These are phyloP conservation scores for Hydriomena furcata DNA, from an alignment of 2,888 invertebrate genomes.

Conservation along the genomic window DNA sequence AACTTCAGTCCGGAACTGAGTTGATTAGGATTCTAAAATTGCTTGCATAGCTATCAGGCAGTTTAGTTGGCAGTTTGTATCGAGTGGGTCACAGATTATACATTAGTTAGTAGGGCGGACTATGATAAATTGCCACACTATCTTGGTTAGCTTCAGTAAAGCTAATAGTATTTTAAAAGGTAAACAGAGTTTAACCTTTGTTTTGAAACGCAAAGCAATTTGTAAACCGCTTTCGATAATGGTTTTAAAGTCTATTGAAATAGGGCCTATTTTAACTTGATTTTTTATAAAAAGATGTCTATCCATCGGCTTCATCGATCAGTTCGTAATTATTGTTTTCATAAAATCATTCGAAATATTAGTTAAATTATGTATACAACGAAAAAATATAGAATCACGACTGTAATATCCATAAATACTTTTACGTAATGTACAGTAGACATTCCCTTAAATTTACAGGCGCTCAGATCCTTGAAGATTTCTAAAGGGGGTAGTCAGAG, in stretches of 20 bases:
- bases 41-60: conserved; percentile 36
- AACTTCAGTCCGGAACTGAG: conserved; percentile 30
- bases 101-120: conserved; percentile 5
- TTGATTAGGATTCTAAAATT: conserved; percentile 50
- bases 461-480: too few relatives aligned
- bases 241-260: not conserved
- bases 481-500: too few relatives aligned
- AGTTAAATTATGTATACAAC: too few relatives aligned
- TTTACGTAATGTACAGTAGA: too few relatives aligned
- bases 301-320: too few relatives aligned
- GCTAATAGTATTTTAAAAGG: conserved; percentile 20
- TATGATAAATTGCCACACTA: conserved; percentile 28
- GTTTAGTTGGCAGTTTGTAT: conserved; percentile 11
- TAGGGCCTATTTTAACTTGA: not conserved
- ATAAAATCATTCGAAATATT: too few relatives aligned
- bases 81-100: conserved; percentile 1
- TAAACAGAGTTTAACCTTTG: conserved; percentile 15
- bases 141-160: conserved; percentile 10
- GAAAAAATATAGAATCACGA: too few relatives aligned
- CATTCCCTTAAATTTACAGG: too few relatives aligned
- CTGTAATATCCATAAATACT: too few relatives aligned
- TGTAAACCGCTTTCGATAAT: not conserved
- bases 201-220: conserved; percentile 8
- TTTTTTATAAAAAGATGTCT: not conserved
- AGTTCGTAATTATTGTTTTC: too few relatives aligned